A percentile compares a stretch with the other conserved stretches of the same genome.
phyloP scores from a whole-genome alignment of 2,888 invertebrate species.

The Asteroscopus sphinx region DNA sequence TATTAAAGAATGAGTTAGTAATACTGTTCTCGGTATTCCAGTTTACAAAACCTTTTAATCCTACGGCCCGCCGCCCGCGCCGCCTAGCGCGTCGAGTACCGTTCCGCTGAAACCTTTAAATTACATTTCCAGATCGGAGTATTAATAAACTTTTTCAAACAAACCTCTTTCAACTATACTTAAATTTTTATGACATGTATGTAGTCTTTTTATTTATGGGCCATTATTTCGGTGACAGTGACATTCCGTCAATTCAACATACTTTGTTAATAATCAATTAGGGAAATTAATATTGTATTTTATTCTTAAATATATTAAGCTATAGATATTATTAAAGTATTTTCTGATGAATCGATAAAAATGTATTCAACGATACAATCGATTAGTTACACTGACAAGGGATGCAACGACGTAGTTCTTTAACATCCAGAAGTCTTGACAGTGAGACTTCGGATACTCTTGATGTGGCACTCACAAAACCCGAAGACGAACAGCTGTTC shows the following conservation, averaged over 20 bases:
- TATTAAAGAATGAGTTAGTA: not conserved
- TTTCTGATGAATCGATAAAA: conserved; percentile 57
- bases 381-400: conserved; percentile 60
- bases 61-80: too few species aligned
- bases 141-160: not conserved
- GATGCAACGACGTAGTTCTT: conserved; percentile 68
- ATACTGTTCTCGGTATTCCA: conserved; percentile 1
- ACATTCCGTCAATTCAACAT: conserved; percentile 40
- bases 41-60: not conserved
- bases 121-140: not conserved
- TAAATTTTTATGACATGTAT: conserved; percentile 1
- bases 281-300: conserved; percentile 49
- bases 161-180: conserved; percentile 19
- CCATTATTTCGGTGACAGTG: conserved; percentile 37
- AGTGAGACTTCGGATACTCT: conserved; percentile 49
- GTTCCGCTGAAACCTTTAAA: not conserved
- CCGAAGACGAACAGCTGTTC: conserved; percentile 75
- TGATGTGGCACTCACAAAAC: conserved; percentile 58
- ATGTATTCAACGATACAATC: conserved; percentile 62
- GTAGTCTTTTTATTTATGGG: conserved; percentile 7
- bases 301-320: conserved; percentile 32
- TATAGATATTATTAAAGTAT: conserved; percentile 33
- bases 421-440: conserved; percentile 47
- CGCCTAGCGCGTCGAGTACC: not conserved
- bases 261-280: conserved; percentile 30